Percentiles rank a stretch among this genome's conserved stretches.
phyloP scores from a whole-genome alignment of 2,888 invertebrate genomes.

The Stenotaenia linearis region DNA sequence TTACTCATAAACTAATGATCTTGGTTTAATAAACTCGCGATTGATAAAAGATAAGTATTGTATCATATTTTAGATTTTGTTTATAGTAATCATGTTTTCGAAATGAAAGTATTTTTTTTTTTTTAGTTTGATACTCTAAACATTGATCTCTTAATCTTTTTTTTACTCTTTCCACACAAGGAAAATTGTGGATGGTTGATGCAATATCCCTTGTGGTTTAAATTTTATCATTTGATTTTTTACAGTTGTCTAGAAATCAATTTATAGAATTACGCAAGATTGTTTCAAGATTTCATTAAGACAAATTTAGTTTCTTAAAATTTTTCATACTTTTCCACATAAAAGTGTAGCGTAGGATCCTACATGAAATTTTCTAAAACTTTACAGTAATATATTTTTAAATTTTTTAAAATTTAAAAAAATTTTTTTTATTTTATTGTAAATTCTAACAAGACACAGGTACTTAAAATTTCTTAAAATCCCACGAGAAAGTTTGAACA shows the following conservation, averaged over 20 bases:
- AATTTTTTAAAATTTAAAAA: too few species aligned
- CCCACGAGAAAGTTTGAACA: too few species aligned
- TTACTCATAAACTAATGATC: background rate
- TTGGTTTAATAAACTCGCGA: background rate
- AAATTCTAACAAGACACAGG: too few species aligned
- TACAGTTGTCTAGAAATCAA: background rate
- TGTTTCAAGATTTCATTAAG: background rate
- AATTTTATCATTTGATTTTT: background rate
- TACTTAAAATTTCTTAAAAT: too few species aligned
- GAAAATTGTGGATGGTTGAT: background rate
- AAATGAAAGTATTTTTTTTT: background rate
- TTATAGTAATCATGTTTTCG: background rate
- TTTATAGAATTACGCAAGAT: background rate
- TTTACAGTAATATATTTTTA: too few species aligned
- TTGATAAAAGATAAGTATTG: background rate
- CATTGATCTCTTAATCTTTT: background rate
- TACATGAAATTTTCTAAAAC: too few species aligned
- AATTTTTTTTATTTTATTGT: too few species aligned
- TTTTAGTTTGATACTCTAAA: background rate
- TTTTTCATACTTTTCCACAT: too few species aligned
- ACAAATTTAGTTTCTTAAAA: too few species aligned
- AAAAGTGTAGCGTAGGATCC: too few species aligned
- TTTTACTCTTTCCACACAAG: background rate
- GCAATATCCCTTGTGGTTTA: background rate
- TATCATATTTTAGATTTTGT: background rate